Evolutionary conservation across 2,888 invertebrate species (phyloP).

Genomic region (Lycia hirtaria): DNA sequence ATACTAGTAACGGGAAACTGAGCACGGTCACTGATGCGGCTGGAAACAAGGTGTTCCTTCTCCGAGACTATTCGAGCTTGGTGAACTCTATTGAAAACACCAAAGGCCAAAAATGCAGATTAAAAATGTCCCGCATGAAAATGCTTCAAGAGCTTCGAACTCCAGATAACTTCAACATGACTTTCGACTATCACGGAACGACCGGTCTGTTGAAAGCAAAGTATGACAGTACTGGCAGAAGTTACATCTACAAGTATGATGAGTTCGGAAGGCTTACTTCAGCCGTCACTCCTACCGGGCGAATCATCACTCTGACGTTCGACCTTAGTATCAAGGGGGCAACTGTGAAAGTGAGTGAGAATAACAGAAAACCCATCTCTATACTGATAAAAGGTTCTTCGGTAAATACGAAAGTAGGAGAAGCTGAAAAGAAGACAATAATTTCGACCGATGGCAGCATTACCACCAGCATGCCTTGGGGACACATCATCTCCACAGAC

Average conservation of each 20-base stretch:
- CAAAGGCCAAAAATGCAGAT: constrained; percentile 95
- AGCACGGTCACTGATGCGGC: constrained; percentile 97
- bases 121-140: constrained; percentile 96
- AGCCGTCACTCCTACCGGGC: constrained; percentile 97
- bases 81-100: constrained; percentile 98
- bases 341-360: constrained; percentile 93
- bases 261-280: constrained; percentile 96
- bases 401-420: constrained; percentile 92
- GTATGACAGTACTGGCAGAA: constrained; percentile 94
- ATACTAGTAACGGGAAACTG: constrained; percentile 97
- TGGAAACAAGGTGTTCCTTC: constrained; percentile 93
- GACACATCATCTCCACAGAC: constrained; percentile 94
- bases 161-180: constrained; percentile 96
- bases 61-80: constrained; percentile 93
- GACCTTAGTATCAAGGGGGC: constrained; percentile 97
- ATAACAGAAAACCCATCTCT: constrained; percentile 92
- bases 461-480: constrained; percentile 92
- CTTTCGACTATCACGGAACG: constrained; percentile 96
- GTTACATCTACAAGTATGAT: constrained; percentile 97
- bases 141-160: constrained; percentile 96
- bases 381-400: constrained; percentile 95
- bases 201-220: constrained; percentile 95
- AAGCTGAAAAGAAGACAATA: constrained; percentile 92
- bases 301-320: constrained; percentile 94
- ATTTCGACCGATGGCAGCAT: constrained; percentile 94